Evolutionary conservation across 1,140 invertebrate species (phyloP).

Genomic region (Plodia interpunctella): DNA sequence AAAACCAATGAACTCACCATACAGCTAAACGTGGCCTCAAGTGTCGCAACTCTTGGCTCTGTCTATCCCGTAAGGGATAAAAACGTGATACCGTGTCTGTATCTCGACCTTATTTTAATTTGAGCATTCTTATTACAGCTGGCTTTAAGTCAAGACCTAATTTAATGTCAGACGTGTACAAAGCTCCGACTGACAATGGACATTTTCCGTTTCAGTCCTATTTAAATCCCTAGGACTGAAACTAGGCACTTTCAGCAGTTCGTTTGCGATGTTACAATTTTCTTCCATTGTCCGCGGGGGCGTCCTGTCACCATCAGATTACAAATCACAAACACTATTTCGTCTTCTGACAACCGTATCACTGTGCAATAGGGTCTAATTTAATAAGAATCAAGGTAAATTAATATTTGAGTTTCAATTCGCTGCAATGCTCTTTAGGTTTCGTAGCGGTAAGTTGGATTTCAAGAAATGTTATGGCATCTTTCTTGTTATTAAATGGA

Average conservation of each 20-base stretch:
- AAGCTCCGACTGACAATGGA: no score
- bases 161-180: slow-evolving; percentile 35
- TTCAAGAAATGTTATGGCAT: slow-evolving; percentile 49
- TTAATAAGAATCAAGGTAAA: background rate
- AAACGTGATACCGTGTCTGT: background rate
- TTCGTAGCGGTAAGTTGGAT: slow-evolving; percentile 49
- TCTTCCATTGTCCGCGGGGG: slow-evolving; percentile 41
- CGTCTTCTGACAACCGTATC: background rate
- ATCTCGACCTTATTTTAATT: slow-evolving; percentile 35
- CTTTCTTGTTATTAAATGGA: slow-evolving; percentile 45
- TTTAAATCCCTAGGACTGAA: no score
- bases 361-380: slow-evolving; percentile 26
- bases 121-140: slow-evolving; percentile 48
- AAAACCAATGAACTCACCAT: no score
- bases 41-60: no score
- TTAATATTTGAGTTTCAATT: slow-evolving; percentile 29
- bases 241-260: no score
- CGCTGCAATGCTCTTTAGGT: slow-evolving; percentile 54
- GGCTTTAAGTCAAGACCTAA: slow-evolving; percentile 54
- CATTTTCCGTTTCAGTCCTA: no score
- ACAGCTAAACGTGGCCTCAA: no score
- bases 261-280: slow-evolving; percentile 35
- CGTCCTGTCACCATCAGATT: slow-evolving; percentile 65
- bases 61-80: no score
- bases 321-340: slow-evolving; percentile 33